Percentiles rank a stretch among this genome's conserved stretches.
These are phyloP conservation scores for Mycteria americana DNA, from an alignment of 2,797 vertebrate species.

Conservation along the genomic window DNA sequence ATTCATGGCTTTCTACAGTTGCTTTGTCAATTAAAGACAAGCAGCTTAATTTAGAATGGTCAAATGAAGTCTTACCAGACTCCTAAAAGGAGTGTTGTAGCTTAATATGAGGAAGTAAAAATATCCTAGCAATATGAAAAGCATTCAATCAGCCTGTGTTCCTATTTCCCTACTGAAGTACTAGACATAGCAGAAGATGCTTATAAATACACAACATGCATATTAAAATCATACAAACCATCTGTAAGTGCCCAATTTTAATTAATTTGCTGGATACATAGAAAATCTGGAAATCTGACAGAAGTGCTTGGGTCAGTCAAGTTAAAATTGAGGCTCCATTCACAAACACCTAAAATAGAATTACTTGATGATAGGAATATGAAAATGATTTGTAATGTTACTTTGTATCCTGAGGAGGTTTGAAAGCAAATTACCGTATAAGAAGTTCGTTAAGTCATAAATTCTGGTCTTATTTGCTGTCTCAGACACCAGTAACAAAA, in stretches of 20 bases:
- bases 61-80: neutral
- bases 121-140: neutral
- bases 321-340: neutral
- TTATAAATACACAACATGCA: neutral
- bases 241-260: neutral
- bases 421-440: neutral
- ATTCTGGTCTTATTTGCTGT: slow-evolving; percentile 48
- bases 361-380: neutral
- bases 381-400: neutral
- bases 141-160: neutral
- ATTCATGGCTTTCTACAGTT: neutral
- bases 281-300: neutral
- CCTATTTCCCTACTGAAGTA: neutral
- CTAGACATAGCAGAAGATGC: neutral
- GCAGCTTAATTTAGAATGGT: neutral
- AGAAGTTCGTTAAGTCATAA: slow-evolving; percentile 14
- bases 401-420: neutral
- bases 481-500: slow-evolving; percentile 21
- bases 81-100: neutral
- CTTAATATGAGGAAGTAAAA: neutral
- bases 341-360: neutral
- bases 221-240: neutral
- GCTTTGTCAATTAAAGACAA: neutral
- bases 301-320: neutral
- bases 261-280: neutral